These are phyloP conservation scores for Amyelois transitella DNA, from an alignment of 1,140 invertebrate genomes.

Conservation along the genomic window DNA sequence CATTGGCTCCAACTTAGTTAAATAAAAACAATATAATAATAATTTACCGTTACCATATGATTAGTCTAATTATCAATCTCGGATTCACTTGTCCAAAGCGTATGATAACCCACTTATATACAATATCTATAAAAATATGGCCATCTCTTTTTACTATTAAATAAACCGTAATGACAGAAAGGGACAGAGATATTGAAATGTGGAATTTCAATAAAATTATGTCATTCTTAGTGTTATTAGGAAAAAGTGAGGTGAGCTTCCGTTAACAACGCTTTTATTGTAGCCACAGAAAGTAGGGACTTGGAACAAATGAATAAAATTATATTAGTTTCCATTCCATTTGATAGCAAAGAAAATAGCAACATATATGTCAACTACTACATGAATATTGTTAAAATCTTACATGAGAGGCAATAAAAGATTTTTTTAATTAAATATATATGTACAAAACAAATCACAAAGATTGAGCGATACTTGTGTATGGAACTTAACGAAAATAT, in stretches of 20 bases:
- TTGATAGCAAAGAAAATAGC: too few species aligned
- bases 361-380: too few species aligned
- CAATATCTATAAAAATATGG: neutral
- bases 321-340: too few species aligned
- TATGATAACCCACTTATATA: neutral
- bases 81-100: neutral
- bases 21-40: neutral
- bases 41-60: slow-evolving; percentile 22
- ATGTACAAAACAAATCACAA: too few species aligned
- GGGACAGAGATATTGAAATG: neutral
- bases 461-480: too few species aligned
- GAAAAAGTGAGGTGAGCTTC: slow-evolving; percentile 15
- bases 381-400: too few species aligned
- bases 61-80: slow-evolving; percentile 10
- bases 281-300: slow-evolving; percentile 2
- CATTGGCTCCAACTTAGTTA: too few species aligned
- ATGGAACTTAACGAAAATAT: too few species aligned
- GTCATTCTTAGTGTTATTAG: slow-evolving; percentile 11
- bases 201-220: slow-evolving; percentile 16
- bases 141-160: slow-evolving; percentile 5
- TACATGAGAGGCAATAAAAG: too few species aligned
- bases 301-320: neutral
- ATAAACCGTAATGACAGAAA: neutral
- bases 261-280: slow-evolving; percentile 2
- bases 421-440: too few species aligned